Conservation (phyloP, 2,888 invertebrate genomes). For the Eristalis pertinax region DNA sequence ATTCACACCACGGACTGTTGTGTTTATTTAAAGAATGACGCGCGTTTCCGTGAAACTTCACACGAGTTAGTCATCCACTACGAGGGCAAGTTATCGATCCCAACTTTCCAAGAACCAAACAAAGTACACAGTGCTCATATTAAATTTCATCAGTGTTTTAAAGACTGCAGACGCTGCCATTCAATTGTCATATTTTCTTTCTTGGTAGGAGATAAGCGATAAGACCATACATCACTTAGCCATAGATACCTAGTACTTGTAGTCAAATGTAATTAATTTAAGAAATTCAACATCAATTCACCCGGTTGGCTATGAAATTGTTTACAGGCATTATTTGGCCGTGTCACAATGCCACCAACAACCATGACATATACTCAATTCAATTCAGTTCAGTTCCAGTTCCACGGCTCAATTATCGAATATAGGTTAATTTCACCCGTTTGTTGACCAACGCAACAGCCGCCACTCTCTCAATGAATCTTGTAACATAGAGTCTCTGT, state of each 20-base stretch:
- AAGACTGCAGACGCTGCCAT: constrained; percentile 46
- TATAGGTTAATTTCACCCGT: constrained; percentile 49
- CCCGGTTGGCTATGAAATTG: constrained; percentile 22
- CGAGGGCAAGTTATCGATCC: neutral
- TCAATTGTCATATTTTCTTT: neutral
- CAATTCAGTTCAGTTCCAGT: no score
- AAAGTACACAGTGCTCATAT: neutral
- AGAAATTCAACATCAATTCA: constrained; percentile 40
- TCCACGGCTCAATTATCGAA: constrained; percentile 65
- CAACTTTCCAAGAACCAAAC: neutral
- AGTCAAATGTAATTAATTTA: constrained; percentile 42
- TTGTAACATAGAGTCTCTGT: constrained; percentile 9
- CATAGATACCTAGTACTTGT: constrained; percentile 9
- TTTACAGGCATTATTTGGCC: neutral
- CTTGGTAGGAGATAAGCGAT: constrained; percentile 7
- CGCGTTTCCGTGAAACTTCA: constrained; percentile 37
- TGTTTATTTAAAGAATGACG: constrained; percentile 7
- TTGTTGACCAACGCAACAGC: constrained; percentile 23
- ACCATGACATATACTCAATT: constrained; percentile 53
- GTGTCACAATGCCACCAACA: neutral
- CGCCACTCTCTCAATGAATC: constrained; percentile 30
- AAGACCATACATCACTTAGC: constrained; percentile 20
- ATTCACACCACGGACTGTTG: constrained; percentile 20
- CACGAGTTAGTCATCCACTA: constrained; percentile 43
- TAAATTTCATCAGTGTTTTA: neutral